These are phyloP conservation scores for Agrilus biguttatus DNA, from an alignment of 2,888 invertebrate species.

Conservation along the genomic window DNA sequence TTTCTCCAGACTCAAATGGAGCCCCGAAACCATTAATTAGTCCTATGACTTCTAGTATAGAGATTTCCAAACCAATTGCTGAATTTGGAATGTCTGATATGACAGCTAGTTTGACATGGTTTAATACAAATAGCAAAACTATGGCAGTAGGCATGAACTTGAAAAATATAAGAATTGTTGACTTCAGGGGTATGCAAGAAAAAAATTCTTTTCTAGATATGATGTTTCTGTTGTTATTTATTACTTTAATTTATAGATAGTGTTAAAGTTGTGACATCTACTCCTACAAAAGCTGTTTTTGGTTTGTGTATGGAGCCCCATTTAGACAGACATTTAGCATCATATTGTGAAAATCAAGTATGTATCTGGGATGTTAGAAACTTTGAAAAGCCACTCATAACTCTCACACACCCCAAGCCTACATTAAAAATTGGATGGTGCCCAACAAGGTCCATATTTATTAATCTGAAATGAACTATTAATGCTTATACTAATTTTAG, in stretches of 20 bases:
- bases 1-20: slow-evolving; percentile 18
- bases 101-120: slow-evolving; percentile 76
- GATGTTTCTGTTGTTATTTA: neutral
- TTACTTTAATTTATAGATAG: slow-evolving; percentile 41
- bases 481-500: slow-evolving; percentile 25
- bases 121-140: slow-evolving; percentile 54
- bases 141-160: slow-evolving; percentile 82
- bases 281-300: slow-evolving; percentile 69
- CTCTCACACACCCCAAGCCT: slow-evolving; percentile 52
- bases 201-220: neutral
- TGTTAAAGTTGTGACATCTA: slow-evolving; percentile 49
- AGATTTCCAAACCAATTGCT: slow-evolving; percentile 44
- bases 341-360: slow-evolving; percentile 67
- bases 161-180: slow-evolving; percentile 77
- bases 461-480: neutral
- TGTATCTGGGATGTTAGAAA: slow-evolving; percentile 80
- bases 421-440: slow-evolving; percentile 75
- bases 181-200: slow-evolving; percentile 59
- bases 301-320: slow-evolving; percentile 69
- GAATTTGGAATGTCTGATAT: slow-evolving; percentile 76
- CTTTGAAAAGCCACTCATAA: slow-evolving; percentile 70
- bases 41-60: slow-evolving; percentile 31
- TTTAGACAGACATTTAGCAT: slow-evolving; percentile 66
- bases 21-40: slow-evolving; percentile 19
- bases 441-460: slow-evolving; percentile 51